These are phyloP conservation scores for Eufriesea mexicana DNA, from an alignment of 1,140 invertebrate genomes.

Conservation along the genomic window DNA sequence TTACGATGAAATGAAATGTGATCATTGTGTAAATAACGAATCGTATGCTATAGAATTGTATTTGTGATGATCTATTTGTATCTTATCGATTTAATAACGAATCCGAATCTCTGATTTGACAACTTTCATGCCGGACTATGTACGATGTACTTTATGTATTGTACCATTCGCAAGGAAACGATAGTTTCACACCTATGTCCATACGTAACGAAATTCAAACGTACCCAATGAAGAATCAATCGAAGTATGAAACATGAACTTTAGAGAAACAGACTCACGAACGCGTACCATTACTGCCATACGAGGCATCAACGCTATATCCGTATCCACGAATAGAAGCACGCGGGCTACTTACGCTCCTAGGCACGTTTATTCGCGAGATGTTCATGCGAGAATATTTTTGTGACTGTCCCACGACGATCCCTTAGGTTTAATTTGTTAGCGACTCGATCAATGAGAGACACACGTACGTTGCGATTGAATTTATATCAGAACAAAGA, in stretches of 20 bases:
- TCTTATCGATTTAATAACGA: not conserved
- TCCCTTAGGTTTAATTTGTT: constrained; percentile 57
- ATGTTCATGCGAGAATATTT: constrained; percentile 76
- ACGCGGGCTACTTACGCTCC: constrained; percentile 52
- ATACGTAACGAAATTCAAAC: not conserved
- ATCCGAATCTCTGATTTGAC: not conserved
- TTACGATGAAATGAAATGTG: too few relatives aligned
- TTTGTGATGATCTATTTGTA: not conserved
- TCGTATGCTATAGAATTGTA: not conserved
- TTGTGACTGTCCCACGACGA: constrained; percentile 76
- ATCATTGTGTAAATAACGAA: not conserved
- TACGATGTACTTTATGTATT: constrained; percentile 10
- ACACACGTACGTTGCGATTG: constrained; percentile 21
- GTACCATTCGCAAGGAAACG: not conserved
- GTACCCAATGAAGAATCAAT: not conserved
- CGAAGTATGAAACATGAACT: not conserved
- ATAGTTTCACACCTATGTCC: not conserved
- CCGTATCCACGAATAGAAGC: constrained; percentile 24
- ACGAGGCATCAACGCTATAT: constrained; percentile 1
- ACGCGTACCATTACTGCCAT: not conserved
- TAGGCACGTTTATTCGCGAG: constrained; percentile 57
- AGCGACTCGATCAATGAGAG: constrained; percentile 19
- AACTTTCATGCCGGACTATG: not conserved
- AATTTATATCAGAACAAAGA: constrained; percentile 11
- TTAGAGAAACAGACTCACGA: not conserved